Percentiles rank a stretch among this genome's conserved stretches.
Conservation (phyloP, 2,797 vertebrate genomes). For the Myripristis jacobus region DNA sequence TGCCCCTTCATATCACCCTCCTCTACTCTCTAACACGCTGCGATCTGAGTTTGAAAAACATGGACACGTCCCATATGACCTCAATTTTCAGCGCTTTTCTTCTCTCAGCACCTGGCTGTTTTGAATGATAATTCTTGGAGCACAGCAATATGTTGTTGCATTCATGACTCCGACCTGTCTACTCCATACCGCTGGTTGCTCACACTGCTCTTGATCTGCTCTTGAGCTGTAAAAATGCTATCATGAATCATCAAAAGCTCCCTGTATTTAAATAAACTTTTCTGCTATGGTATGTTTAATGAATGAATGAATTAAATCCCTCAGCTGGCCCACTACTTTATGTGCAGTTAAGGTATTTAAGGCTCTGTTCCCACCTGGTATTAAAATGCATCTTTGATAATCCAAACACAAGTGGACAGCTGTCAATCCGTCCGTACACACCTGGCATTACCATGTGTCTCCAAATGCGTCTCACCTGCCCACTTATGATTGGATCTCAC, state of each 20-base stretch:
- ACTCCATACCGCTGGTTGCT: background rate
- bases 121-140: background rate
- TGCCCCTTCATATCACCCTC: background rate
- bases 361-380: too few species aligned
- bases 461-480: too few species aligned
- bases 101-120: background rate
- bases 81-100: background rate
- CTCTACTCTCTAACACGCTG: background rate
- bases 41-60: background rate
- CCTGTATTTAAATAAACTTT: too few species aligned
- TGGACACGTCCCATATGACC: background rate
- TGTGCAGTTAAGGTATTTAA: too few species aligned
- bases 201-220: too few species aligned
- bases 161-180: background rate
- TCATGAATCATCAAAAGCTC: constrained; percentile 4
- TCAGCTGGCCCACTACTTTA: background rate
- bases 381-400: too few species aligned
- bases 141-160: background rate
- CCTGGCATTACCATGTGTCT: too few species aligned
- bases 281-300: background rate
- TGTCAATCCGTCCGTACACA: too few species aligned
- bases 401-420: too few species aligned
- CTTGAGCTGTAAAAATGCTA: too few species aligned
- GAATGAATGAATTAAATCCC: background rate
- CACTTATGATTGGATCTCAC: too few species aligned